Evolutionary conservation across 2,113 vertebrate genomes (phyloP).

Genomic region (Petaurus breviceps): DNA sequence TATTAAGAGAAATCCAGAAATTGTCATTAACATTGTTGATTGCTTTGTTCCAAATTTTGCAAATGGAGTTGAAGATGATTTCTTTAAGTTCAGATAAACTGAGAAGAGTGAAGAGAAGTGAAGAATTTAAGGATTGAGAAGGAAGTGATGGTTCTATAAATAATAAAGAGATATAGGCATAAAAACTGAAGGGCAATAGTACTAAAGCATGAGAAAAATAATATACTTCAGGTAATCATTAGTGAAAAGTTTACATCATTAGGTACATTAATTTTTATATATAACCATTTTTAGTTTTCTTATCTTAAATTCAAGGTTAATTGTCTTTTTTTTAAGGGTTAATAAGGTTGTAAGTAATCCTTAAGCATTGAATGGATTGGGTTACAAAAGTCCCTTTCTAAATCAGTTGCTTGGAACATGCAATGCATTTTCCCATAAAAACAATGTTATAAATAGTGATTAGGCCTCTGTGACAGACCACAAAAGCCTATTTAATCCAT

Average conservation of each 20-base stretch:
- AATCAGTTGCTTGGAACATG: neutral
- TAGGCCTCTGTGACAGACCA: neutral
- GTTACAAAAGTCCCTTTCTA: neutral
- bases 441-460: neutral
- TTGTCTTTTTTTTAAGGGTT: neutral
- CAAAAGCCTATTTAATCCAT: neutral
- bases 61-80: neutral
- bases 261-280: neutral
- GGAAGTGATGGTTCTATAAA: neutral
- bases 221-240: neutral
- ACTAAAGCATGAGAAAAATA: neutral
- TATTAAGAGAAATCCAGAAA: neutral
- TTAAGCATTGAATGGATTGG: neutral
- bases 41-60: neutral
- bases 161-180: neutral
- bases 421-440: neutral
- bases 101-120: neutral
- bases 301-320: neutral
- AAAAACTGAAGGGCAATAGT: neutral
- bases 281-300: neutral
- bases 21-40: neutral
- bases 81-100: neutral
- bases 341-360: neutral
- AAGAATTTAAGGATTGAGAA: neutral
- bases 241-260: neutral